Evolutionary conservation across 2,888 invertebrate species (phyloP), one percentile per base, ranked within the genome.

Genomic region (Pseudococcus viburni): DNA sequence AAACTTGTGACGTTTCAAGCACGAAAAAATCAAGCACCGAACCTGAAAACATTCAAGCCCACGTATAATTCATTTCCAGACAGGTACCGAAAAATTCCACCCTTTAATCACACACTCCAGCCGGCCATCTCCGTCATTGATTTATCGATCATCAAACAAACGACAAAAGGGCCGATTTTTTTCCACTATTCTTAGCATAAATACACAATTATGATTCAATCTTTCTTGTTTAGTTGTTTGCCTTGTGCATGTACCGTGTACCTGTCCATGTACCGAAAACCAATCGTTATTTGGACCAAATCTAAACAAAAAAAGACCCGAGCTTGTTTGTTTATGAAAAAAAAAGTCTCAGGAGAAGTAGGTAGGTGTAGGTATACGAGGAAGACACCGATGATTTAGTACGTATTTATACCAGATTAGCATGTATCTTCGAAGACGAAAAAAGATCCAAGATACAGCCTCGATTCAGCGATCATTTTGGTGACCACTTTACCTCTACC

Each of bases 121-220:
- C 22, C 6, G 22, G 64, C 22, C 64, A 22, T 9, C 59, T 19
- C n/a, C 64, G 59, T 19, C 59, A 59, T 73, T 33, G 73, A 73
- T 33, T 73, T 73, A 33, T 73, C 33, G 73, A 73, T 73, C 33
- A 73, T 33, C 33, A 73, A 73, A 73, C 33, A 26, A 73, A 33
- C 33, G 33, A 73, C 73, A 73, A 73, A 64, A 15, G 73, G 33
- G 73, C 73, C 73, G 73, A 73, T 73, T 73, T 33, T 51, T 22
- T 33, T 73, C 73, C 33, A 73, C 73, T 26, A 9, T 68, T 68
- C 12, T 19, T 22, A 26, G n/a, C 12, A 33, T 73, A 73, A 73
- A 73, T 73, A 73, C 33, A 33, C 33, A 73, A 73, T 73, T 73
- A 73, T 64, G 64, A 64, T 64, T 64, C 64, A 64, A 64, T 64